These are phyloP conservation scores for Tragelaphus buxtoni DNA, from an alignment of 2,113 vertebrate genomes.

Conservation along the genomic window DNA sequence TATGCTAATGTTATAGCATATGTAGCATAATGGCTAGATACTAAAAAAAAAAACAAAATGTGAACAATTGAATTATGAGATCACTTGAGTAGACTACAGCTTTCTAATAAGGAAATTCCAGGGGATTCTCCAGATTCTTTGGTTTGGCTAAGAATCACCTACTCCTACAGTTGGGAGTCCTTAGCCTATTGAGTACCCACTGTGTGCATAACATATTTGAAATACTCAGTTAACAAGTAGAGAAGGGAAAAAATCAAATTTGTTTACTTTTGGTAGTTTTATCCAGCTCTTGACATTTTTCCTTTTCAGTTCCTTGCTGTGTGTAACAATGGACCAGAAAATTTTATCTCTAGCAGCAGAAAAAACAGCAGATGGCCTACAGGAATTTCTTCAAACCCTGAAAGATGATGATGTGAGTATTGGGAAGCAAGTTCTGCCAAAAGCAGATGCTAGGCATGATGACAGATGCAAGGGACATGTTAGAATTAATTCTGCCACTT, in stretches of 20 bases:
- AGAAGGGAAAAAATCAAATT: neutral
- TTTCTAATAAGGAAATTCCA: neutral
- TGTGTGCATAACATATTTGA: neutral
- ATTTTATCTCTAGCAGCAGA: conserved; percentile 79
- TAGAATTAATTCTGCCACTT: neutral
- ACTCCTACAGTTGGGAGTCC: neutral
- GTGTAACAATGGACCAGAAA: conserved; percentile 76
- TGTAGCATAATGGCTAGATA: neutral
- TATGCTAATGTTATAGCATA: too few species aligned
- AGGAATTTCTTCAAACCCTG: conserved; percentile 74
- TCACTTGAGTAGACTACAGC: neutral
- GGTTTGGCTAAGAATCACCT: neutral
- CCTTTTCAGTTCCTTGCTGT: neutral
- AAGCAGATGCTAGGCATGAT: neutral
- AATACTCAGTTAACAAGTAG: neutral
- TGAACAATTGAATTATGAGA: neutral
- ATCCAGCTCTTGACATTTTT: conserved; percentile 19
- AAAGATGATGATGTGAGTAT: conserved; percentile 76
- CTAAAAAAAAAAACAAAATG: neutral
- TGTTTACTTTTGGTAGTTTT: neutral
- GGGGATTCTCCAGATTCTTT: neutral
- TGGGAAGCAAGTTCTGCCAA: neutral
- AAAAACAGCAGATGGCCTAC: conserved; percentile 72
- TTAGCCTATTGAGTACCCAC: neutral
- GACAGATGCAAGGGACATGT: neutral